Evolutionary conservation across 2,797 vertebrate genomes (phyloP).

Genomic region (Pygocentrus nattereri): DNA sequence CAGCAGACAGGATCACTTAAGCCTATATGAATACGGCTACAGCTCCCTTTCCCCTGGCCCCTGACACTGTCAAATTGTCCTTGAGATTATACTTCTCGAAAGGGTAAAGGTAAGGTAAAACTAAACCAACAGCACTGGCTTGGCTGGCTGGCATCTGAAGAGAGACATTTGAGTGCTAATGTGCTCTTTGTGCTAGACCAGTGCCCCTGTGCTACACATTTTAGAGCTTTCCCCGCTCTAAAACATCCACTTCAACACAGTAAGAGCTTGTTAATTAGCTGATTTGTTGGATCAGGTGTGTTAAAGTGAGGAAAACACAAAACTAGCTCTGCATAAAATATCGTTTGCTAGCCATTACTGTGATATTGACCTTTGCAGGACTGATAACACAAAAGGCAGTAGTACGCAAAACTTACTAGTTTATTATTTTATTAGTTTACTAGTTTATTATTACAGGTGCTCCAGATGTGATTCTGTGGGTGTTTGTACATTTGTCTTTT

Average conservation of each 20-base stretch:
- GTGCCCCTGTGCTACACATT: background rate
- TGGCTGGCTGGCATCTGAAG: conserved; percentile 8
- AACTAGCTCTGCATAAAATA: background rate
- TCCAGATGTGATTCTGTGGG: background rate
- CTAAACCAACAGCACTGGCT: conserved; percentile 35
- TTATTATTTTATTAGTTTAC: too few relatives aligned
- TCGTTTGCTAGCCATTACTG: background rate
- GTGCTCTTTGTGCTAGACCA: conserved; percentile 35
- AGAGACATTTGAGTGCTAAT: conserved; percentile 27
- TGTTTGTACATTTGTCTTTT: background rate
- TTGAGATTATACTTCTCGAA: conserved; percentile 55
- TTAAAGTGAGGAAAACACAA: background rate
- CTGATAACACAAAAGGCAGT: background rate
- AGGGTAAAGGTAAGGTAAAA: conserved; percentile 59
- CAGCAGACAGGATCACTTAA: conserved; percentile 71
- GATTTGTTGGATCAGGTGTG: background rate
- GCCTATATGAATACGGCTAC: conserved; percentile 69
- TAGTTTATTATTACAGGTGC: too few relatives aligned
- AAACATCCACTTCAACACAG: background rate
- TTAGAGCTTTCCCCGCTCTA: conserved; percentile 1
- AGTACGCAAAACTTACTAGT: background rate
- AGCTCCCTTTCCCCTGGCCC: conserved; percentile 58
- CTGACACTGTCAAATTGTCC: conserved; percentile 54
- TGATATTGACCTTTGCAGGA: background rate
- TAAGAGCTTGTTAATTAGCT: background rate